phyloP scores from a whole-genome alignment of 1,140 invertebrate genomes.

The Galleria mellonella region DNA sequence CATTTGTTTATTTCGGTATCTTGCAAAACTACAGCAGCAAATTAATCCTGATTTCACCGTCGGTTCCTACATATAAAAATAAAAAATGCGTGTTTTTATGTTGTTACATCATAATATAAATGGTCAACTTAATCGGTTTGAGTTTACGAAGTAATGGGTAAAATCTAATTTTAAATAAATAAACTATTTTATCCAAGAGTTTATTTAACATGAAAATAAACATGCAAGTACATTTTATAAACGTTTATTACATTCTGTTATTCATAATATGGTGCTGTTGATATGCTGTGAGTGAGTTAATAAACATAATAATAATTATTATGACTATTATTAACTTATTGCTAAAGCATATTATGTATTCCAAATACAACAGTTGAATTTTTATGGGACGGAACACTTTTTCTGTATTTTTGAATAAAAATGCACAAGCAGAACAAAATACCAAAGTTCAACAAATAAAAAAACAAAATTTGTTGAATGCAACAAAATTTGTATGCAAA shows the following conservation, averaged over 20 bases:
- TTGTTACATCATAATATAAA: no score
- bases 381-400: constrained; percentile 21
- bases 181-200: constrained; percentile 29
- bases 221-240: constrained; percentile 64
- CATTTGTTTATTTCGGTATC: no score
- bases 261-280: constrained; percentile 50
- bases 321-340: constrained; percentile 33
- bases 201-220: constrained; percentile 63
- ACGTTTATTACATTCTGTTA: constrained; percentile 57
- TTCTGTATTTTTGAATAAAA: background rate
- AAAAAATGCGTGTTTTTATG: no score
- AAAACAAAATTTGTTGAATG: constrained; percentile 1
- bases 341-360: constrained; percentile 22
- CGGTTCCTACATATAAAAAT: no score
- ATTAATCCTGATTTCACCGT: no score
- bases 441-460: no score
- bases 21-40: no score
- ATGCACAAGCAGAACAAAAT: background rate
- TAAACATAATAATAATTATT: constrained; percentile 29
- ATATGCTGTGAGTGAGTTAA: constrained; percentile 61
- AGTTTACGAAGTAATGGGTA: no score
- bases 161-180: constrained; percentile 5
- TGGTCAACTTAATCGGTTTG: no score
- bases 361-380: constrained; percentile 15
- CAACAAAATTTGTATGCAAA: no score